Evolutionary conservation across 2,888 invertebrate genomes (phyloP).

Genomic region (Oscheius sp.): DNA sequence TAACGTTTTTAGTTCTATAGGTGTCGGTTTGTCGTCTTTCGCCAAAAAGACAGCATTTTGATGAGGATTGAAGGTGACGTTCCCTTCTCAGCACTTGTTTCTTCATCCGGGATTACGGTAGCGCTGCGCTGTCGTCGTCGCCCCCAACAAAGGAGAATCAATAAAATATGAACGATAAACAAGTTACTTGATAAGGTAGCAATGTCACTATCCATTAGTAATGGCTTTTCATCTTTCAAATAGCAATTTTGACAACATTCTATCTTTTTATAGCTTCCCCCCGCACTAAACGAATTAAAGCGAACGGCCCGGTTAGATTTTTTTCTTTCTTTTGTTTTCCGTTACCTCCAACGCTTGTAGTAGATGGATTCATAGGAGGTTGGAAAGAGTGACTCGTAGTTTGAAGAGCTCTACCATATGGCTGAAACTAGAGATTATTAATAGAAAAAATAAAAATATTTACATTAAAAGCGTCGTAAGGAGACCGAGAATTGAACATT

Average conservation of each 20-base stretch:
- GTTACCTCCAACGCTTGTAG: slow-evolving; percentile 57
- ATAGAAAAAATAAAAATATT: slow-evolving; percentile 19
- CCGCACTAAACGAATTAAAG: slow-evolving; percentile 16
- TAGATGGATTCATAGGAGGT: slow-evolving; percentile 55
- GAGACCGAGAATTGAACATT: slow-evolving; percentile 60
- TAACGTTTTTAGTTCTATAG: not conserved
- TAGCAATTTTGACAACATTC: slow-evolving; percentile 3
- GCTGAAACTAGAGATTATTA: slow-evolving; percentile 41
- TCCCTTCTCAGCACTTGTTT: slow-evolving; percentile 15
- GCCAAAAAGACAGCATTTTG: slow-evolving; percentile 22
- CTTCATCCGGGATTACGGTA: slow-evolving; percentile 24
- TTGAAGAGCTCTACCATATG: slow-evolving; percentile 55
- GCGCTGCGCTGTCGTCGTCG: not conserved
- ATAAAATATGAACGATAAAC: slow-evolving; percentile 6
- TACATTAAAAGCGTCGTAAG: slow-evolving; percentile 63
- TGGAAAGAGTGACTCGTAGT: slow-evolving; percentile 47
- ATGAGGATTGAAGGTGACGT: slow-evolving; percentile 25
- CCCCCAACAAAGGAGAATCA: not conserved
- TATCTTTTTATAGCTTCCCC: not conserved
- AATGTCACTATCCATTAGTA: not conserved
- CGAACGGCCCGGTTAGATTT: no score
- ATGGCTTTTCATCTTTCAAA: not conserved
- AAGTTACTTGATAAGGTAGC: not conserved
- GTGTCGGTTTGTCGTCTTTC: slow-evolving; percentile 13
- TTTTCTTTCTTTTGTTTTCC: no score